Conservation (phyloP, 2,797 vertebrate species). For the Periophthalmus magnuspinnatus region DNA sequence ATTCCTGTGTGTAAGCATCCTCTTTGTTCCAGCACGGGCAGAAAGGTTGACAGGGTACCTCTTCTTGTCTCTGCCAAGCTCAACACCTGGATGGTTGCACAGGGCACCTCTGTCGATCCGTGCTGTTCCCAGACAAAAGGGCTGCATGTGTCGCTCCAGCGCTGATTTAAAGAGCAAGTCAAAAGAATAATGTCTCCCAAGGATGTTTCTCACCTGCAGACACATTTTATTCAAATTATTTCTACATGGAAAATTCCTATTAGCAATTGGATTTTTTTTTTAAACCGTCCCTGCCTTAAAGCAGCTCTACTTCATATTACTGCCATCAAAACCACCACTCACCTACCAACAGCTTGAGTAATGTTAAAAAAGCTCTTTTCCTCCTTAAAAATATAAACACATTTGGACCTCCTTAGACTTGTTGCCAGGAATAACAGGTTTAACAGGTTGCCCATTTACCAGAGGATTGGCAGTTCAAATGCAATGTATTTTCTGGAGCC, state of each 20-base stretch:
- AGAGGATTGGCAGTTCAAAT: too few species aligned
- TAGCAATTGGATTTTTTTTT: slow-evolving; percentile 24
- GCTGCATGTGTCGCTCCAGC: slow-evolving; percentile 53
- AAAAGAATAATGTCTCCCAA: slow-evolving; percentile 38
- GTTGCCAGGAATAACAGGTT: not conserved
- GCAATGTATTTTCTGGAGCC: too few species aligned
- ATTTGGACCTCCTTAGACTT: not conserved
- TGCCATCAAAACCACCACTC: not conserved
- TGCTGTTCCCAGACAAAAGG: slow-evolving; percentile 56
- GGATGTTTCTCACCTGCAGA: slow-evolving; percentile 46
- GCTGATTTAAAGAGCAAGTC: slow-evolving; percentile 41
- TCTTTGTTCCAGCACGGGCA: slow-evolving; percentile 63
- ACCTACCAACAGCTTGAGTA: not conserved
- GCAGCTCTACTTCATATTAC: not conserved
- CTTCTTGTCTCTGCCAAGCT: slow-evolving; percentile 60
- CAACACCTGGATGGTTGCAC: slow-evolving; percentile 68
- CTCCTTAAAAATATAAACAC: not conserved
- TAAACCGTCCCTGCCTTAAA: slow-evolving; percentile 17
- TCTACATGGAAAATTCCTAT: slow-evolving; percentile 43
- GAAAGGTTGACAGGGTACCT: slow-evolving; percentile 66
- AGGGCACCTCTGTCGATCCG: slow-evolving; percentile 53
- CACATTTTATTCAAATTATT: slow-evolving; percentile 51
- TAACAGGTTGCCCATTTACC: not conserved
- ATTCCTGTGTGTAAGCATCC: slow-evolving; percentile 61
- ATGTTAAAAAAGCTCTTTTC: not conserved